These are phyloP conservation scores for Nasonia longicornis DNA, from an alignment of 1,140 invertebrate species.

Conservation along the genomic window DNA sequence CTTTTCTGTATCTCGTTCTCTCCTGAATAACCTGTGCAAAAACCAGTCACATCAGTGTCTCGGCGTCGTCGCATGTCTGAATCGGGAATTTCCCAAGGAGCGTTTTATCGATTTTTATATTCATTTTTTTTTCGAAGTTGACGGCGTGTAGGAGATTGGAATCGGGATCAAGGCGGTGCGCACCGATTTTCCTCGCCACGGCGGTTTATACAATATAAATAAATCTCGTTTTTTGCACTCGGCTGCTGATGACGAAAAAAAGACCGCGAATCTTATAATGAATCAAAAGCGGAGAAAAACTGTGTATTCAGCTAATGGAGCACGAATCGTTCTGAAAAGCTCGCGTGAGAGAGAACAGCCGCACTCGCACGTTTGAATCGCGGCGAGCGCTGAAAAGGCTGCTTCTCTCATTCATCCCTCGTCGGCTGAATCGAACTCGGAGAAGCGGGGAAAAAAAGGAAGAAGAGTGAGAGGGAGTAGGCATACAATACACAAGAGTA, in stretches of 20 bases:
- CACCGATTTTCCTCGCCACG: neutral
- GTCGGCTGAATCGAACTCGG: neutral
- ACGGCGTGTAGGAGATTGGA: neutral
- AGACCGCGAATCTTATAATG: too few relatives aligned
- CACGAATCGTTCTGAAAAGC: too few relatives aligned
- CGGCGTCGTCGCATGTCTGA: neutral
- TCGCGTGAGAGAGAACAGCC: too few relatives aligned
- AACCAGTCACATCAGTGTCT: too few relatives aligned
- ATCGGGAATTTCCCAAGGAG: neutral
- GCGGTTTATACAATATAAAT: neutral
- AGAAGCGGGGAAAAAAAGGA: neutral
- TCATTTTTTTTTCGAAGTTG: neutral
- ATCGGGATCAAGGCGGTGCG: constrained; percentile 25
- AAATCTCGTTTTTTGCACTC: too few relatives aligned
- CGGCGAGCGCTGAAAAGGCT: neutral
- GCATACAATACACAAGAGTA: neutral
- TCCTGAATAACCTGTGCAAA: neutral
- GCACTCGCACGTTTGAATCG: neutral
- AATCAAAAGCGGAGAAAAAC: neutral
- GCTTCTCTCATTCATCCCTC: neutral
- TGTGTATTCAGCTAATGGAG: too few relatives aligned
- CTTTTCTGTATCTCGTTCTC: neutral
- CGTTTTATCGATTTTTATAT: neutral
- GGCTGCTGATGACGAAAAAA: neutral
- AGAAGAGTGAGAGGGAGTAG: too few relatives aligned